Evolutionary conservation across 1,140 invertebrate genomes (phyloP).

Genomic region (Neomicropteryx cornuta): DNA sequence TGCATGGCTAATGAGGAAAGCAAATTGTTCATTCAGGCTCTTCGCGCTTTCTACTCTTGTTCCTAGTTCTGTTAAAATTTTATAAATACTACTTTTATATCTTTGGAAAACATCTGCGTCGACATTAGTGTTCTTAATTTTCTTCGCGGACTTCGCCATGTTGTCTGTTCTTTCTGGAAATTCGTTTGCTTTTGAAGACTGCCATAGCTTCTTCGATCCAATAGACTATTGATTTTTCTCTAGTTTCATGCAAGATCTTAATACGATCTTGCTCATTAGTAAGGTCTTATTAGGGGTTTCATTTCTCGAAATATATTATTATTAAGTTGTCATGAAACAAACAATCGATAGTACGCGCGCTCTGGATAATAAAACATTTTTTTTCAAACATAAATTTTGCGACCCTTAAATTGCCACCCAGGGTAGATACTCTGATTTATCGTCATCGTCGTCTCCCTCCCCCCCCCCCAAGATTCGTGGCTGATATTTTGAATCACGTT

Average conservation of each 20-base stretch:
- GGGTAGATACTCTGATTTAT: too few relatives aligned
- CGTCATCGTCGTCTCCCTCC: too few relatives aligned
- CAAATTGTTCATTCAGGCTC: neutral
- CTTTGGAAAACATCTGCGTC: neutral
- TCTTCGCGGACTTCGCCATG: constrained; percentile 1
- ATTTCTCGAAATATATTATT: too few relatives aligned
- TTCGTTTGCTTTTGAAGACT: constrained; percentile 3
- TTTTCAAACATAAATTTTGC: too few relatives aligned
- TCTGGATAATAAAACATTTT: too few relatives aligned
- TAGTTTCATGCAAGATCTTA: constrained; percentile 1
- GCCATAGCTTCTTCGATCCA: constrained; percentile 3
- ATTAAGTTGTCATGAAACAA: too few relatives aligned
- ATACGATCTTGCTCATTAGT: neutral
- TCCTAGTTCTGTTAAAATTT: constrained; percentile 4
- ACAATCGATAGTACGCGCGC: too few relatives aligned
- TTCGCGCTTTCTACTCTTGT: constrained; percentile 1
- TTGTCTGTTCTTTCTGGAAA: constrained; percentile 3
- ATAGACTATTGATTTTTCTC: constrained; percentile 1
- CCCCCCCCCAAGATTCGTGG: too few relatives aligned
- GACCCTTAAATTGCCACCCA: too few relatives aligned
- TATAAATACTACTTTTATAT: constrained; percentile 2
- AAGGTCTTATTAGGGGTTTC: too few relatives aligned
- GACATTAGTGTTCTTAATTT: neutral
- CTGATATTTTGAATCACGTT: too few relatives aligned
- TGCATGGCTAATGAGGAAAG: constrained; percentile 1